Evolutionary conservation across 35 echinoderm and acorn worm species (phyloP), one percentile per base, ranked within the genome.

Genomic region (Diadema setosum): DNA sequence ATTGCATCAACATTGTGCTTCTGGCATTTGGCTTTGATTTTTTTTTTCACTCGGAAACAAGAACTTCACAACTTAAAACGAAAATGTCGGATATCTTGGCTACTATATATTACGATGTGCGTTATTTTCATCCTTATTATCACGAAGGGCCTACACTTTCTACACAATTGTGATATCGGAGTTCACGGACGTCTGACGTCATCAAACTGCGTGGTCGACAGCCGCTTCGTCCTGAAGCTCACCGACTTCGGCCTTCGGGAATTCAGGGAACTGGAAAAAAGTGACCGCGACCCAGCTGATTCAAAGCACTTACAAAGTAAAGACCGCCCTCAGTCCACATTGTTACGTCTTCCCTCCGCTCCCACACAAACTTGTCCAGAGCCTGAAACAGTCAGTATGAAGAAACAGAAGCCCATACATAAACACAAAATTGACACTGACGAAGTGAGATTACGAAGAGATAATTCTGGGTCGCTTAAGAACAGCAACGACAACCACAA

Each of bases 161-260:
- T 96, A 17, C 94, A 96, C 75, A 70, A 81, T 74, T 85, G 90
- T 57, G 65, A 50, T 17, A 78, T 96, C 2, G 85, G 84, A 20
- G 67, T 84, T 11, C 94, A 96, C 39, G 94, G 94, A 16, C 59
- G 90, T 0, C 81, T 96, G 42, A 88, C 82, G 37, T 96, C 94
- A 81, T 96, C 94, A 2, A 96, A 96, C 55, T 96, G 94, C 80
- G 94, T 96, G 31, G 86, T 96, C 1, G 94, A 96, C 82, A 96
- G 94, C 55, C 80, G 94, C 2, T 96, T 96, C 46, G 94, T 96
- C 3, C 85, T 96, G 31, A 96, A 96, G 52, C 42, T 96, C 25
- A 96, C 94, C 14, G 94, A 96, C 59, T 96, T 93, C 37, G 94
- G 94, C 23, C 90, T 96, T 25, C 67, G 41, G 27, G 82, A 20